Conservation (phyloP, 2,797 vertebrate genomes). For the Parotocinclus haroldoi region DNA sequence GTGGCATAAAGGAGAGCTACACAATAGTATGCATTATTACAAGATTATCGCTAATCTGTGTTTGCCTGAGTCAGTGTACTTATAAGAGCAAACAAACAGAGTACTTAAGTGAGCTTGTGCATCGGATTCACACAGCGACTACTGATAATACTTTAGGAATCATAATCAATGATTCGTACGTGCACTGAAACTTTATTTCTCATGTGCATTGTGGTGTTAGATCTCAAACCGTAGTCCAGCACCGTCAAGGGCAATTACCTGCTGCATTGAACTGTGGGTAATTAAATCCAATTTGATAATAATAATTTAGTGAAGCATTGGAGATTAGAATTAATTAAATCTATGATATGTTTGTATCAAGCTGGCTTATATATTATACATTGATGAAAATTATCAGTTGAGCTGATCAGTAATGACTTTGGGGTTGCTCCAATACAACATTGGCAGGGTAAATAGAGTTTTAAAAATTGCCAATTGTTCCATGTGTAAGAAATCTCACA, state of each 20-base stretch:
- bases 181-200: constrained; percentile 36
- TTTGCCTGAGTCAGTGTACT: constrained; percentile 23
- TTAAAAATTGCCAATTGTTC: too few species aligned
- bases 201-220: constrained; percentile 11
- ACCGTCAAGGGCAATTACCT: constrained; percentile 35
- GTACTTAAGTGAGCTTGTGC: constrained; percentile 12
- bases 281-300: constrained; percentile 42
- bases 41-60: background rate
- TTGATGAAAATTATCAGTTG: too few species aligned
- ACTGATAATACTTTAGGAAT: constrained; percentile 35
- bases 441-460: too few species aligned
- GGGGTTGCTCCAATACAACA: too few species aligned
- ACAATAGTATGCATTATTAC: background rate
- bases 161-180: constrained; percentile 32
- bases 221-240: constrained; percentile 19
- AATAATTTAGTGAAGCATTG: constrained; percentile 46
- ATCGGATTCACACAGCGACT: background rate
- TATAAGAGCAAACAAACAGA: constrained; percentile 17
- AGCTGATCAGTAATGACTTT: too few species aligned
- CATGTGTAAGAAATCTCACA: background rate
- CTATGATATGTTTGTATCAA: too few species aligned
- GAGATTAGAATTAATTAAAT: background rate
- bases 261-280: constrained; percentile 22
- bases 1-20: too few species aligned
- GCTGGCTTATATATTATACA: too few species aligned